These are phyloP conservation scores for Leptopilina myrica DNA, from an alignment of 2,888 invertebrate species.

Conservation along the genomic window DNA sequence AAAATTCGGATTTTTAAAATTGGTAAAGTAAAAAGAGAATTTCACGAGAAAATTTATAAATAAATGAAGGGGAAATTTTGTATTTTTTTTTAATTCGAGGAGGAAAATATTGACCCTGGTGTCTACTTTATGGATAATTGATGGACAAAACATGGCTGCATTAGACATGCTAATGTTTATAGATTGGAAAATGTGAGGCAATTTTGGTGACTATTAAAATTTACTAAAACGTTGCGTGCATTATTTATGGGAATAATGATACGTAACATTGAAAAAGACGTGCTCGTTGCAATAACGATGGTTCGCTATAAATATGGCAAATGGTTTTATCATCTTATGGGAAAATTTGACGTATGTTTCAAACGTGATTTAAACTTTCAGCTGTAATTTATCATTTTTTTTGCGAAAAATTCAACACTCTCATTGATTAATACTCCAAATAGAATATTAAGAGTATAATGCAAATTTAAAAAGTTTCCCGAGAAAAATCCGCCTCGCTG, in stretches of 20 bases:
- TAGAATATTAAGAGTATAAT: neutral
- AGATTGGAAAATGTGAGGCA: neutral
- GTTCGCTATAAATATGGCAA: constrained; percentile 43
- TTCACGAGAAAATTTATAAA: no score
- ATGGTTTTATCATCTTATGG: constrained; percentile 52
- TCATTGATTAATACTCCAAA: constrained; percentile 16
- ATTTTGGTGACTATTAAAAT: neutral
- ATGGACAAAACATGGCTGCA: neutral
- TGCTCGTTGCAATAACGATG: constrained; percentile 28
- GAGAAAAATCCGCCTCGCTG: neutral
- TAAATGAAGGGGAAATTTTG: no score
- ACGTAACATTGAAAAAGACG: constrained; percentile 17
- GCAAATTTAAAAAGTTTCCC: neutral
- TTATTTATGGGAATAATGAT: constrained; percentile 33
- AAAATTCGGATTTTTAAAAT: no score
- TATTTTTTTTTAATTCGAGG: no score
- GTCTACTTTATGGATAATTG: no score
- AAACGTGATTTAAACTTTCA: constrained; percentile 44
- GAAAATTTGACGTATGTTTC: constrained; percentile 47
- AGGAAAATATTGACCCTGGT: no score
- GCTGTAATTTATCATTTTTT: neutral
- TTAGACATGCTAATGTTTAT: neutral
- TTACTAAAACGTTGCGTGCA: neutral
- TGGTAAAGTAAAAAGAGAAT: no score
- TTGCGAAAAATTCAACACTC: neutral